phyloP scores from a whole-genome alignment of 2,113 vertebrate genomes.

The Fulmarus glacialis region DNA sequence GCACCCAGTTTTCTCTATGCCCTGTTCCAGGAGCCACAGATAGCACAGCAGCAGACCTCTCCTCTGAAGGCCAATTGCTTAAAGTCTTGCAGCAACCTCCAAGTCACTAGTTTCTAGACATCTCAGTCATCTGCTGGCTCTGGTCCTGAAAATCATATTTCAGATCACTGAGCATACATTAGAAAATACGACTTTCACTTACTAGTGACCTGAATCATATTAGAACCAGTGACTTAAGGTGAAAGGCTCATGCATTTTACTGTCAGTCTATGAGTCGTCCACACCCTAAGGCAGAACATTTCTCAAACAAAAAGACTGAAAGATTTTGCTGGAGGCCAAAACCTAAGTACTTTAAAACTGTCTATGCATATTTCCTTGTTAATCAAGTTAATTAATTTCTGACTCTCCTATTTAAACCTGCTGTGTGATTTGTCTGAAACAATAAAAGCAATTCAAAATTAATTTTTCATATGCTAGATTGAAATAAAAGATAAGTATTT shows the following conservation, averaged over 20 bases:
- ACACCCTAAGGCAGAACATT: not conserved
- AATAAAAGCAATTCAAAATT: not conserved
- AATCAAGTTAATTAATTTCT: constrained; percentile 36
- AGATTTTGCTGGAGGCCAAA: not conserved
- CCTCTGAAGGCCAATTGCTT: not conserved
- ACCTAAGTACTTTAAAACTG: not conserved
- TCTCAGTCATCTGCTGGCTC: not conserved
- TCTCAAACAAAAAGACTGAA: not conserved
- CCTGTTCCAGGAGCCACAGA: not conserved
- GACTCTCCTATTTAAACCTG: not conserved
- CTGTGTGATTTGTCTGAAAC: not conserved
- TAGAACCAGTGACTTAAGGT: not conserved
- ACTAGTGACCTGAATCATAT: not conserved
- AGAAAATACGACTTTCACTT: not conserved
- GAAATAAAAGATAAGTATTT: not conserved
- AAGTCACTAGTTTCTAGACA: not conserved
- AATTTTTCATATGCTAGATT: not conserved
- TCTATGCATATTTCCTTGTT: not conserved
- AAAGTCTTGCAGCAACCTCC: not conserved
- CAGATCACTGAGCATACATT: not conserved
- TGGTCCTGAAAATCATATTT: not conserved
- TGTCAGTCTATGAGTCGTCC: not conserved
- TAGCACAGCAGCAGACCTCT: not conserved
- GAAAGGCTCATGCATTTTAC: not conserved
- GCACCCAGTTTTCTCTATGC: not conserved